A percentile compares a stretch with the other conserved stretches of the same genome.
These are phyloP conservation scores for Perizoma flavofasciatum DNA, from an alignment of 2,888 invertebrate species.

Conservation along the genomic window DNA sequence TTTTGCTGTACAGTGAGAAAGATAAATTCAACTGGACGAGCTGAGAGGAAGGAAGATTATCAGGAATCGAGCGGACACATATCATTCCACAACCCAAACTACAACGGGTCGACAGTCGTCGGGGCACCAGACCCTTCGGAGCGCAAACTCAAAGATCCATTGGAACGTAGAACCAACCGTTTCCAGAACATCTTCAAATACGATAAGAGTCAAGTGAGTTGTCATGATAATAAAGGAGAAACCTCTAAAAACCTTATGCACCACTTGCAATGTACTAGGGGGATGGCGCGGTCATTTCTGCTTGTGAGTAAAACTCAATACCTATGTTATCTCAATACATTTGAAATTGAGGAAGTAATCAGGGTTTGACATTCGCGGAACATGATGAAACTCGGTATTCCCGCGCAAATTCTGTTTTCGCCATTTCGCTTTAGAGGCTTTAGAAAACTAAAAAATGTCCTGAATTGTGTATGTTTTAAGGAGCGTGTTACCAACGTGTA, in stretches of 20 bases:
- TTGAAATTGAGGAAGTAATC: not conserved
- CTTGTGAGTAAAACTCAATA: too few species aligned
- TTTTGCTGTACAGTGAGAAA: slow-evolving; percentile 32
- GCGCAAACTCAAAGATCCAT: slow-evolving; percentile 60
- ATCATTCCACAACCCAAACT: slow-evolving; percentile 96
- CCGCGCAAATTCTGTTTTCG: too few species aligned
- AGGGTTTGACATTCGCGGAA: too few species aligned
- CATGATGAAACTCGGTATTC: too few species aligned
- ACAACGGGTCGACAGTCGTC: slow-evolving; percentile 75
- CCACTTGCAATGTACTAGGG: too few species aligned
- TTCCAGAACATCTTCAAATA: slow-evolving; percentile 89
- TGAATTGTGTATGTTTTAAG: slow-evolving; percentile 53
- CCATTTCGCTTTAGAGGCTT: too few species aligned
- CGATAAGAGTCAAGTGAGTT: slow-evolving; percentile 88
- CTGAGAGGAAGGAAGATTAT: slow-evolving; percentile 69
- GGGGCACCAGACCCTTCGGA: slow-evolving; percentile 62
- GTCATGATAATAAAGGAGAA: not conserved
- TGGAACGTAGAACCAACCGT: slow-evolving; percentile 63
- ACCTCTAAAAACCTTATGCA: too few species aligned
- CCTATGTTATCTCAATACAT: too few species aligned
- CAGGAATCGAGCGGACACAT: slow-evolving; percentile 87
- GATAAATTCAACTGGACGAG: slow-evolving; percentile 39
- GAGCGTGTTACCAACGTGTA: slow-evolving; percentile 85
- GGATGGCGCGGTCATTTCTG: too few species aligned
- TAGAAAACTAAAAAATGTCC: too few species aligned